Conservation (phyloP, 2,797 vertebrate genomes). For the Euthynnus affinis region DNA sequence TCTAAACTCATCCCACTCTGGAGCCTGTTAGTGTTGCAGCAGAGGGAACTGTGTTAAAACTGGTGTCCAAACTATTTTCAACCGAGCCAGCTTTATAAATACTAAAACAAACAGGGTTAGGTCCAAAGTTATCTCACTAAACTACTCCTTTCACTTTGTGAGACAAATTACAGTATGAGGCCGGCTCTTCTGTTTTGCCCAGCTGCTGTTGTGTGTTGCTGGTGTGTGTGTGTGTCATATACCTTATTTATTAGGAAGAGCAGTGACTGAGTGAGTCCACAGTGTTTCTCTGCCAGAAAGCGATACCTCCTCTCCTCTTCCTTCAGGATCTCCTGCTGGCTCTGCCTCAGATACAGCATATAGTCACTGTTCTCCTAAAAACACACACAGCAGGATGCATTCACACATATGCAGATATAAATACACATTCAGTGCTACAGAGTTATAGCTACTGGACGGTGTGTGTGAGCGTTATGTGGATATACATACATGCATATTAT, state of each 20-base stretch:
- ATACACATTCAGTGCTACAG: background rate
- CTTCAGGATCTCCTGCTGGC: slow-evolving; percentile 92
- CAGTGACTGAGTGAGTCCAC: slow-evolving; percentile 86
- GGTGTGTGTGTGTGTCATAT: slow-evolving; percentile 10
- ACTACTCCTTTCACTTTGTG: background rate
- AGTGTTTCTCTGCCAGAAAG: slow-evolving; percentile 96
- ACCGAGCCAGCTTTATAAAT: background rate
- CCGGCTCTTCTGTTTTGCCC: background rate
- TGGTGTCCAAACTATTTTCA: background rate
- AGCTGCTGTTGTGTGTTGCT: background rate
- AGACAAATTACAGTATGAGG: background rate
- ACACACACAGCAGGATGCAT: slow-evolving; percentile 3
- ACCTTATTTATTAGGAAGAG: slow-evolving; percentile 88
- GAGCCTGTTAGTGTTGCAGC: too few relatives aligned
- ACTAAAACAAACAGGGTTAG: background rate
- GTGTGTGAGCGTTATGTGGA: background rate
- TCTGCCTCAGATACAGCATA: slow-evolving; percentile 92
- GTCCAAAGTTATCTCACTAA: background rate
- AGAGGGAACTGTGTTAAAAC: too few relatives aligned
- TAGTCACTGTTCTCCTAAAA: slow-evolving; percentile 91
- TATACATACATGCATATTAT: too few relatives aligned
- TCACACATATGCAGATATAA: slow-evolving; percentile 7
- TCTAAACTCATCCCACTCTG: background rate
- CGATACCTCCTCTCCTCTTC: slow-evolving; percentile 97
- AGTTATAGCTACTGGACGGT: background rate